Evolutionary conservation across 2,888 invertebrate genomes (phyloP).

Genomic region (Calameuta filiformis): DNA sequence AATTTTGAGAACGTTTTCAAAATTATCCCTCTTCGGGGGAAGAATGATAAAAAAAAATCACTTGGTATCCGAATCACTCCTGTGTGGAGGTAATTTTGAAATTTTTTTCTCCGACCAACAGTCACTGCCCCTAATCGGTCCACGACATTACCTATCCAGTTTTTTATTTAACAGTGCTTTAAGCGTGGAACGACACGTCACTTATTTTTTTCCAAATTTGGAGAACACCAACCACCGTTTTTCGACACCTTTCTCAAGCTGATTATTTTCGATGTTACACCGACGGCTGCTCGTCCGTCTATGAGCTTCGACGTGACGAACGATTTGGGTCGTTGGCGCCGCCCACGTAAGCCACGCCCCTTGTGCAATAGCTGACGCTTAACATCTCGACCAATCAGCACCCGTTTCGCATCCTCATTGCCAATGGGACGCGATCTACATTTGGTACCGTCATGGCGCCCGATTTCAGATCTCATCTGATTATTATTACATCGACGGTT

Average conservation of each 20-base stretch:
- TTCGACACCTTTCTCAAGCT: neutral
- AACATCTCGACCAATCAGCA: constrained; percentile 18
- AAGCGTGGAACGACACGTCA: neutral
- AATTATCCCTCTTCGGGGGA: neutral
- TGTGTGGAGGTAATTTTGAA: neutral
- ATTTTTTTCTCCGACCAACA: neutral
- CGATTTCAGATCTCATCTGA: constrained; percentile 3
- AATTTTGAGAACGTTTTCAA: neutral
- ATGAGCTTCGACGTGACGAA: constrained; percentile 31
- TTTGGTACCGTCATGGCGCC: constrained; percentile 43
- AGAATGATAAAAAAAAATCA: neutral
- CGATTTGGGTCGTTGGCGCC: constrained; percentile 31
- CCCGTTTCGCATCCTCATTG: constrained; percentile 10
- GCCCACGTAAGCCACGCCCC: constrained; percentile 33
- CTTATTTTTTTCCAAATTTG: neutral
- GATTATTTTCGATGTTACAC: constrained; percentile 33
- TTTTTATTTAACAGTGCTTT: neutral
- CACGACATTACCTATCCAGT: neutral
- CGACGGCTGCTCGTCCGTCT: constrained; percentile 40
- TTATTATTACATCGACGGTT: neutral
- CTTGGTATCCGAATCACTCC: neutral
- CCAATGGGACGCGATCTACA: neutral
- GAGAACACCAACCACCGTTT: neutral
- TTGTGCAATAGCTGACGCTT: constrained; percentile 25
- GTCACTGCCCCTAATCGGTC: neutral